Evolutionary conservation across 2,888 invertebrate species (phyloP), one percentile per base, ranked within the genome.

Genomic region (Xestia rhomboidea): DNA sequence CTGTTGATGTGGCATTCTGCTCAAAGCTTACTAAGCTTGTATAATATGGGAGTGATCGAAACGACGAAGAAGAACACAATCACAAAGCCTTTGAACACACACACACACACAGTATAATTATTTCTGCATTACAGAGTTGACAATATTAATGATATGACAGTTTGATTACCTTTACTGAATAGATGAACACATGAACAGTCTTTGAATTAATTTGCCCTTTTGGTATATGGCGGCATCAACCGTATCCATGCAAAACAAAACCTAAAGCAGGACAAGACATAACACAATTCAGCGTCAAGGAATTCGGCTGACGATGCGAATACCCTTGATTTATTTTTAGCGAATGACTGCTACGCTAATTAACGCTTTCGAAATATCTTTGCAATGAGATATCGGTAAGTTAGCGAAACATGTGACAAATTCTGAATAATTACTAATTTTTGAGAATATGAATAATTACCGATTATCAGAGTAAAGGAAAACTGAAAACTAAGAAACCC

Each of bases 301-400:
- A 74, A 82, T 72, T 49, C 72, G 64, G 27, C 69, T 85, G 85
- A 71, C 72, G 74, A 71, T 57, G 82, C 57, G 41, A 62, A 75
- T 68, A 72, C 71, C 63, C 71, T 63, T 67, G 38, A 41, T 86
- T 79, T 84, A 84, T 84, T 84, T 82, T 57, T 49, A n/a, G 72
- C 54, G 46, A 67, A 54, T 64, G 67, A 73, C 78, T 85, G 68
- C 30, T 38, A 73, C 70, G 68, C 75, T 77, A 85, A 85, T 85
- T 85, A 82, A 74, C 70, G 74, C 72, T 68, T 51, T 46, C 24
- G 21, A 74, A 73, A 63, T 69, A 63, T 27, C 21, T 62, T 46
- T 62, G 27, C 41, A 62, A 15, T 34, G 41, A 79, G 8, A 63
- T 41, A 38, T 63, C 24, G 44, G 30, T 41, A 15, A 38, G 7